A percentile compares a stretch with the other conserved stretches of the same genome.
Evolutionary conservation across 2,888 invertebrate species (phyloP).

Genomic region (Elysia crispata): DNA sequence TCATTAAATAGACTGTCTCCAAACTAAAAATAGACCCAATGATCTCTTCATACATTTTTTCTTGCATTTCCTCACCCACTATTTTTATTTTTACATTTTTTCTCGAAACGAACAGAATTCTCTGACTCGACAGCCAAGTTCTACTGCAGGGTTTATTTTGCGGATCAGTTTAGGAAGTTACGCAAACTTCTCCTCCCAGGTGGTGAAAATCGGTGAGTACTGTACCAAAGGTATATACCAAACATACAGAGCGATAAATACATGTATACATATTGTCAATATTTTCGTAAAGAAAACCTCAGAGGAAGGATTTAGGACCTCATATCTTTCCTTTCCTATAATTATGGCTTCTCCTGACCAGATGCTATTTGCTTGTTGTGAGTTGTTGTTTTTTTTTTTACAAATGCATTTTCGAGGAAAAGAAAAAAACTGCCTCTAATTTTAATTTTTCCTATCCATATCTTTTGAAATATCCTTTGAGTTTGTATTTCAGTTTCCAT

Average conservation of each 20-base stretch:
- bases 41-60: no score
- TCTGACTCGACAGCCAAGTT: constrained; percentile 83
- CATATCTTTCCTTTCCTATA: no score
- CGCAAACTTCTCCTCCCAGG: constrained; percentile 82
- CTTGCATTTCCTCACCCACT: not conserved
- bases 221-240: not conserved
- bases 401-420: no score
- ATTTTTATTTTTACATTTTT: constrained; percentile 27
- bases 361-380: no score
- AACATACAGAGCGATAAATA: not conserved
- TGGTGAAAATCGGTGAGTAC: constrained; percentile 82
- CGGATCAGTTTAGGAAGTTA: constrained; percentile 91
- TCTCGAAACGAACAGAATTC: constrained; percentile 64
- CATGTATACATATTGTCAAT: not conserved
- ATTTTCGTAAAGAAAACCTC: not conserved
- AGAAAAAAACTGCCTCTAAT: no score
- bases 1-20: no score
- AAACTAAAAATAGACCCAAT: no score
- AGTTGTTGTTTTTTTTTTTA: no score
- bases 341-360: no score
- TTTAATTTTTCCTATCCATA: no score
- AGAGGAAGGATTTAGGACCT: not conserved
- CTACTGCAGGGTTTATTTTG: constrained; percentile 91
- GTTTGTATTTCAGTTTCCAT: no score
- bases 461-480: no score